Conservation (phyloP, 1,140 invertebrate genomes). For the Drosophila orena region DNA sequence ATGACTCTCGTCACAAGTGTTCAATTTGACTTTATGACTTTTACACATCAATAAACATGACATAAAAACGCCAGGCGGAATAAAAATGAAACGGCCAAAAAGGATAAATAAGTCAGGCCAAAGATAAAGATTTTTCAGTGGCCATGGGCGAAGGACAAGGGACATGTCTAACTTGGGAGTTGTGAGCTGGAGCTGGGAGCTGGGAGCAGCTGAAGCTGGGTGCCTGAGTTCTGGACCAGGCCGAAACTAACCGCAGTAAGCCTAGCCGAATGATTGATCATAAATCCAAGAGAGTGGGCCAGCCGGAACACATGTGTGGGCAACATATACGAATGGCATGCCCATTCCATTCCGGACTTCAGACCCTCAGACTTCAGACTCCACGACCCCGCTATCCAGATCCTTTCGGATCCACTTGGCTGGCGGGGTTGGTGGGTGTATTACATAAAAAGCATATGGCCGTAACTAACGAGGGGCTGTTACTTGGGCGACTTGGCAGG, state of each 20-base stretch:
- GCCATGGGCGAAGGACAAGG: too few relatives aligned
- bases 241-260: constrained; percentile 66
- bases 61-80: constrained; percentile 73
- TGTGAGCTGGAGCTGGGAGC: too few relatives aligned
- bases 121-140: constrained; percentile 77
- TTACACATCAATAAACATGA: constrained; percentile 84
- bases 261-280: constrained; percentile 76
- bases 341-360: not conserved
- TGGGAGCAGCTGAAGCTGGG: too few relatives aligned
- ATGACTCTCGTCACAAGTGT: constrained; percentile 65
- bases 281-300: constrained; percentile 55
- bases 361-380: not conserved
- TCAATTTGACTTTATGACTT: constrained; percentile 84
- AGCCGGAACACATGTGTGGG: constrained; percentile 49
- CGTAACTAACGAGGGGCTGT: constrained; percentile 80
- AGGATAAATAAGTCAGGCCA: constrained; percentile 79
- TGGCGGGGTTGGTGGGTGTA: constrained; percentile 27
- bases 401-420: not conserved
- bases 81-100: constrained; percentile 78
- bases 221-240: constrained; percentile 10
- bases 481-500: constrained; percentile 55
- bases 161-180: not conserved
- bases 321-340: constrained; percentile 22
- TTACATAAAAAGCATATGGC: constrained; percentile 82
- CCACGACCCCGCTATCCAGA: not conserved